Evolutionary conservation across 1,140 invertebrate genomes (phyloP).

Genomic region (Agraylea sexmaculata): DNA sequence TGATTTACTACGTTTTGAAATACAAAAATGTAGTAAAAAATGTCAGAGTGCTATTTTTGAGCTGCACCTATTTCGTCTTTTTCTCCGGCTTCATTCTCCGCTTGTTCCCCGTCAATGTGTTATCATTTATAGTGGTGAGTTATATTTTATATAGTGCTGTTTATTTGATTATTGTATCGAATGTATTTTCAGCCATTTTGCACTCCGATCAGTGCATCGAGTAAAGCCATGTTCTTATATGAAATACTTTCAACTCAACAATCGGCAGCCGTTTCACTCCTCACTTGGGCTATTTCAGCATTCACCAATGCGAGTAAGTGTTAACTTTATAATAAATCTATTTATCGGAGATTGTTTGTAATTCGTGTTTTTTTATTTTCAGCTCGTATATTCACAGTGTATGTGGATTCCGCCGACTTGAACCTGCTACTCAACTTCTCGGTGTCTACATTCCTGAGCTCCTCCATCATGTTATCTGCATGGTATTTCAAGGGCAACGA

Average conservation of each 20-base stretch:
- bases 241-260: slow-evolving; percentile 52
- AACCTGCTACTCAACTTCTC: slow-evolving; percentile 51
- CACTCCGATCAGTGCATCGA: slow-evolving; percentile 56
- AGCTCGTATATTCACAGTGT: slow-evolving; percentile 55
- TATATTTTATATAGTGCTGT: no score
- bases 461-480: slow-evolving; percentile 43
- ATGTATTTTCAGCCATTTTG: slow-evolving; percentile 53
- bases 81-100: slow-evolving; percentile 37
- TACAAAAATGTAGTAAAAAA: slow-evolving; percentile 42
- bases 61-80: slow-evolving; percentile 37
- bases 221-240: slow-evolving; percentile 53
- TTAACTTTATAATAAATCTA: background rate
- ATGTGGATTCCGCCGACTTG: slow-evolving; percentile 50
- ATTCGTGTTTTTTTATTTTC: slow-evolving; percentile 26
- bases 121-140: slow-evolving; percentile 52
- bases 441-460: slow-evolving; percentile 48
- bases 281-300: slow-evolving; percentile 58
- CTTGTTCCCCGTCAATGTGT: slow-evolving; percentile 41
- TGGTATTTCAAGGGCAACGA: slow-evolving; percentile 23
- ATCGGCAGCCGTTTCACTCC: slow-evolving; percentile 50
- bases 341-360: background rate
- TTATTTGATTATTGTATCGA: no score
- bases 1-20: slow-evolving; percentile 51
- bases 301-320: slow-evolving; percentile 58
- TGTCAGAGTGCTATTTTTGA: slow-evolving; percentile 25